Percentiles rank a stretch among this genome's conserved stretches.
phyloP scores from a whole-genome alignment of 2,797 vertebrate species.

The Fundulus diaphanus region DNA sequence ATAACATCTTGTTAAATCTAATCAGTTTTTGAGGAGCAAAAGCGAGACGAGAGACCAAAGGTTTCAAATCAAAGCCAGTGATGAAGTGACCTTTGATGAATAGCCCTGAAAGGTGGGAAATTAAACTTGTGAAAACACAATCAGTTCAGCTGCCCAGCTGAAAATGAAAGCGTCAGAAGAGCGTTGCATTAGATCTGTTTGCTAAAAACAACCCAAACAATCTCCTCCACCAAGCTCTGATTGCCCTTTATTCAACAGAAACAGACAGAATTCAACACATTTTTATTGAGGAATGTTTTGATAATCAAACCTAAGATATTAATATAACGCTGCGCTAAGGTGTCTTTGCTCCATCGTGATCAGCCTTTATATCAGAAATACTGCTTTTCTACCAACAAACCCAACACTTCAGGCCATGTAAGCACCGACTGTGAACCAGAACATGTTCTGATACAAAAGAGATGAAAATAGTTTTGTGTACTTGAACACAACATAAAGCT shows the following conservation, averaged over 20 bases:
- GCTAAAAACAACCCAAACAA: not conserved
- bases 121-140: not conserved
- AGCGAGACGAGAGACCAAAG: not conserved
- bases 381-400: too few species aligned
- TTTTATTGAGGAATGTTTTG: not conserved
- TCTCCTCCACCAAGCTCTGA: not conserved
- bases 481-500: too few species aligned
- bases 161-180: not conserved
- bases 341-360: too few species aligned
- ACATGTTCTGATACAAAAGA: too few species aligned
- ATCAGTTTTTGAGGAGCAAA: not conserved
- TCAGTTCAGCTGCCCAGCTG: not conserved
- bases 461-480: too few species aligned
- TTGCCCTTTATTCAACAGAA: not conserved
- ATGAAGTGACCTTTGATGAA: constrained; percentile 19
- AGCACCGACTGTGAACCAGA: too few species aligned
- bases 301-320: too few species aligned
- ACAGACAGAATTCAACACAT: not conserved
- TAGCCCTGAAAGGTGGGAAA: constrained; percentile 15
- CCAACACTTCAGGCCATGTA: too few species aligned
- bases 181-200: not conserved
- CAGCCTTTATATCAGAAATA: not conserved
- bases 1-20: constrained; percentile 7
- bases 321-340: too few species aligned
- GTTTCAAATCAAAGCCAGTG: not conserved